Evolutionary conservation across 2,888 invertebrate genomes (phyloP).

Genomic region (Muschampia plurimacula): DNA sequence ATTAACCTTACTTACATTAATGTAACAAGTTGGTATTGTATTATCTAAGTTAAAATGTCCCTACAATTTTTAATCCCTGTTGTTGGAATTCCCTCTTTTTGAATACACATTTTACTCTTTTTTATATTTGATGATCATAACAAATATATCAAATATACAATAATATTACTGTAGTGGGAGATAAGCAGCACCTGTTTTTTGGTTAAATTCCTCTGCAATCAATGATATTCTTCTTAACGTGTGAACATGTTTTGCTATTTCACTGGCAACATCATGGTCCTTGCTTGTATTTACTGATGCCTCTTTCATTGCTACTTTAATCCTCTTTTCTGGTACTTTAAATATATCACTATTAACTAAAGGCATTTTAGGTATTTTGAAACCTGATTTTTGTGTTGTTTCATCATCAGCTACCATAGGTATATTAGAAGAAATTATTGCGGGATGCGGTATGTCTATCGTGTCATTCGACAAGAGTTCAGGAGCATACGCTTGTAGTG

Average conservation of each 20-base stretch:
- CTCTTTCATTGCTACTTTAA: constrained; percentile 56
- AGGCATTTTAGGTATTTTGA: constrained; percentile 78
- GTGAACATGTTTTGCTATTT: constrained; percentile 69
- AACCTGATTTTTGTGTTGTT: constrained; percentile 45
- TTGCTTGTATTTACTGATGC: constrained; percentile 65
- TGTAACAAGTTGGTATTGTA: no score
- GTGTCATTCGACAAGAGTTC: constrained; percentile 66
- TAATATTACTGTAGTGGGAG: no score
- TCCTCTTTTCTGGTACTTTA: constrained; percentile 58
- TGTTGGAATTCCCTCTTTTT: no score
- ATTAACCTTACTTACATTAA: no score
- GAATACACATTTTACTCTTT: no score
- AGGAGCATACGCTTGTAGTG: constrained; percentile 64
- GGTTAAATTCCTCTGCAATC: constrained; percentile 81
- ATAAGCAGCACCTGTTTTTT: constrained; percentile 68
- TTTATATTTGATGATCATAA: no score
- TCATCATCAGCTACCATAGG: constrained; percentile 45
- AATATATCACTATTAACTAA: constrained; percentile 67
- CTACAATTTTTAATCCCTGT: no score
- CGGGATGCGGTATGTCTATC: constrained; percentile 50
- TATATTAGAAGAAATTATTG: constrained; percentile 41
- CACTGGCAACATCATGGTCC: constrained; percentile 71
- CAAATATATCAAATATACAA: no score
- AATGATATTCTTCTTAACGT: constrained; percentile 75
- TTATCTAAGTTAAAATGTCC: no score